phyloP scores from a whole-genome alignment of 2,113 vertebrate species.

The Coryphaenoides rupestris region DNA sequence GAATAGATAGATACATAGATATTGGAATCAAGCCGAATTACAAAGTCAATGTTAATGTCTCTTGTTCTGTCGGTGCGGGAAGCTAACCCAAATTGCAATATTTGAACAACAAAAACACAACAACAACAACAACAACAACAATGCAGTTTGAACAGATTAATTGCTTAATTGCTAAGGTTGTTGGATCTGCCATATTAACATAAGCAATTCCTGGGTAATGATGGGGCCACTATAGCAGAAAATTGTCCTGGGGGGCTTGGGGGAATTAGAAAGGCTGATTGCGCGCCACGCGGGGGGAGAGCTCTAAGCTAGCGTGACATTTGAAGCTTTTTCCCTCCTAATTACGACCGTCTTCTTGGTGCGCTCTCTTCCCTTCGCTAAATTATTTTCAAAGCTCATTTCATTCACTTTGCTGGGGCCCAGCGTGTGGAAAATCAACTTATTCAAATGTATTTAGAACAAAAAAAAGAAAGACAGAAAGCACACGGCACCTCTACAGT shows the following conservation, averaged over 20 bases:
- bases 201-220: conserved; percentile 80
- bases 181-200: conserved; percentile 82
- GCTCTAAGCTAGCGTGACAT: conserved; percentile 82
- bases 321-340: conserved; percentile 57
- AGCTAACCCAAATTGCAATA: conserved; percentile 68
- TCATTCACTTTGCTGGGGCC: conserved; percentile 34
- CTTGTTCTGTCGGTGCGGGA: conserved; percentile 30
- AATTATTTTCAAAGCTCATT: conserved; percentile 23
- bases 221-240: conserved; percentile 86
- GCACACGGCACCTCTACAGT: not conserved
- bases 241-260: conserved; percentile 85
- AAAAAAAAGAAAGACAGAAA: not conserved
- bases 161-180: conserved; percentile 87
- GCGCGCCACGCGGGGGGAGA: conserved; percentile 73
- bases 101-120: conserved; percentile 57
- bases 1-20: too few species aligned
- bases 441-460: conserved; percentile 16
- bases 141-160: conserved; percentile 83
- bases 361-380: conserved; percentile 21
- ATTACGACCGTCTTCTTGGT: conserved; percentile 65
- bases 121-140: conserved; percentile 27
- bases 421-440: conserved; percentile 55
- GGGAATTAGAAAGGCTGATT: conserved; percentile 83
- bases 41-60: conserved; percentile 22
- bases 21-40: too few species aligned